Conservation (phyloP, 2,888 invertebrate genomes). For the Cinara cedri region DNA sequence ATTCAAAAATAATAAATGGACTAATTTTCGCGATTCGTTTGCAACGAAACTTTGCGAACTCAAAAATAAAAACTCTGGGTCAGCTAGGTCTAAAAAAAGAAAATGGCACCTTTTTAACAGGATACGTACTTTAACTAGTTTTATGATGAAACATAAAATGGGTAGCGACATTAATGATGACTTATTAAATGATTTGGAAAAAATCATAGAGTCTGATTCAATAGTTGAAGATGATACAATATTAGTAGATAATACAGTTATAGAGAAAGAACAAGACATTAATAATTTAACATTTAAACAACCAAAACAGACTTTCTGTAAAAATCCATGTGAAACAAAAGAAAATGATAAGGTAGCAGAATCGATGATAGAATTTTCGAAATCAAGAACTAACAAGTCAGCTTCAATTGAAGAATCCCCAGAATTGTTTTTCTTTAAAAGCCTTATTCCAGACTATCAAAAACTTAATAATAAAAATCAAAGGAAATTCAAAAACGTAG, state of each 20-base stretch:
- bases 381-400: conserved; percentile 9
- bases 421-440: conserved; percentile 30
- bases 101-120: conserved; percentile 6
- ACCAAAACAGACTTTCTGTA: not conserved
- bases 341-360: conserved; percentile 16
- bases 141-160: conserved; percentile 21
- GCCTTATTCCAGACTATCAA: conserved; percentile 25
- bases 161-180: not conserved
- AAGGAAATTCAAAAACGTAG: too few species aligned
- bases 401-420: conserved; percentile 12
- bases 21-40: not conserved
- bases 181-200: not conserved
- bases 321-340: conserved; percentile 13
- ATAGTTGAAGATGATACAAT: conserved; percentile 13
- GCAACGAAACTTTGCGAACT: not conserved
- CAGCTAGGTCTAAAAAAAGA: not conserved
- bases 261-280: not conserved
- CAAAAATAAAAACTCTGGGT: conserved; percentile 4
- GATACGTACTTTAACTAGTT: not conserved
- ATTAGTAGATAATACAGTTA: conserved; percentile 3
- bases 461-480: not conserved
- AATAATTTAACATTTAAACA: not conserved
- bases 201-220: not conserved
- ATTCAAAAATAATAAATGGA: conserved; percentile 16
- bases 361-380: too few species aligned